Base-by-base conservation (phyloP, 2,797 vertebrate species). In the Otolemur crassicaudatus region DNA sequence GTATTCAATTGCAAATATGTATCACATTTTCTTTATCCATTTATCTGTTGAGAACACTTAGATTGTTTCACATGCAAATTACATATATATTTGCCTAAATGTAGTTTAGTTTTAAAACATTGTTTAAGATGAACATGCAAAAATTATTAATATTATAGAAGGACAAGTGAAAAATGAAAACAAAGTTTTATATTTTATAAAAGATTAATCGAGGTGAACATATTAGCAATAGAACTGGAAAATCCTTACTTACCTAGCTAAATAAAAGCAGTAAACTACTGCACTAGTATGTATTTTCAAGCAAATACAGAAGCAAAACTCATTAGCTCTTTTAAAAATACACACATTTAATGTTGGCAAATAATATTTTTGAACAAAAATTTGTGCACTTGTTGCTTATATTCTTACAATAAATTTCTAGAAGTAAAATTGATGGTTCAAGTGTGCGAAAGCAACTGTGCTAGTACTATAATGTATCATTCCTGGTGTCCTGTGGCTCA, bases 271-370 rank as follows among this genome's bases (percentile, higher is more conserved):
- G 94, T 77, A 69, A 94, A 84, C 40, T 87, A 88, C 94, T 95
- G 94, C 53, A 93, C 75, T 43, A 90, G 61, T 72, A 98, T 65
- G 95, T 98, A 98, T 96, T 98, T 98, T 98, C 94, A 98, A 96
- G 92, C 93, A 96, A 98, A 98, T 97, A 98, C 96, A 98, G 94
- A 99, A 98, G 97, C 97, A 98, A 98, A 98, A 98, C 97, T 98
- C 98, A 91, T 98, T 98, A 98, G 98, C 98, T 98, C 97, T 98
- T 98, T 98, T 96, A 98, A 99, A 98, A 98, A 98, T 98, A 98
- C 98, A 49, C 46, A 49, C 46, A 49, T 49, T 49, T 49, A 2
- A 53, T 53, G 49, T 16, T 53, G 49, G 14, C 49, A 53, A 27
- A 77, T 86, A 85, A 79, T 29, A 67, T 77, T 34, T 86, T 91